Base-by-base conservation (phyloP, 2,888 invertebrate genomes). In the Thecophora atra region DNA sequence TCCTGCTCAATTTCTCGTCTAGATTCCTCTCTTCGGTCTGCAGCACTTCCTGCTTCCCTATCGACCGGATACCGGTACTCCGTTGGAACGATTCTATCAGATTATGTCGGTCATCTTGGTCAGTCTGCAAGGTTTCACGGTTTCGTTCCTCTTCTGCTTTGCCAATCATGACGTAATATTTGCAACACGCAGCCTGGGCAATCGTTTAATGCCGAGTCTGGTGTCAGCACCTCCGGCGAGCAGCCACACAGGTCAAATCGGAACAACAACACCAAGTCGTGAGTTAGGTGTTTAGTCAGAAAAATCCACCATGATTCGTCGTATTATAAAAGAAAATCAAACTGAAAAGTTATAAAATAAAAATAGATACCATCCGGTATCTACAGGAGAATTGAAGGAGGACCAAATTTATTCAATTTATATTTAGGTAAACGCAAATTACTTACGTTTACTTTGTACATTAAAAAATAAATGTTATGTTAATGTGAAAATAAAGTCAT, bases 21-120 rank as follows among this genome's bases (percentile, higher is more conserved):
- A 89, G 88, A 85, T 93, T n/a, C 94, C 94, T 0, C 86, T 94
- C 0, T 91, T 94, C 72, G 94, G 94, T 0, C 86, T 94, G 1
- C 93, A 94, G 79, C 92, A 91, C 81, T 86, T 93, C 37, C 84
- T 93, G 69, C 88, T 93, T 17, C 93, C 93, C 0, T 89, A 93
- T 77, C 88, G 90, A 15, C 93, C 93, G 0, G 86, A 88, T 1
- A 86, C 88, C 1, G 89, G 89, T 1, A 86, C 89, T 6, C 84
- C 88, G 0, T 86, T 89, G 68, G 91, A 91, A 76, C 88, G 88
- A 28, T 81, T 89, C 66, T 93, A 93, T 82, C 90, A 92, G 80
- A 87, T 92, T 67, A 80, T 90, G 21, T 90, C 92, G 0, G 91
- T 93, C 1, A 81, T 92, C 24, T 85, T 93, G 17, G 91, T 91